Percentiles rank a stretch among this genome's conserved stretches.
Evolutionary conservation across 2,888 invertebrate species (phyloP).

Genomic region (Lordiphosa fenestrarum): DNA sequence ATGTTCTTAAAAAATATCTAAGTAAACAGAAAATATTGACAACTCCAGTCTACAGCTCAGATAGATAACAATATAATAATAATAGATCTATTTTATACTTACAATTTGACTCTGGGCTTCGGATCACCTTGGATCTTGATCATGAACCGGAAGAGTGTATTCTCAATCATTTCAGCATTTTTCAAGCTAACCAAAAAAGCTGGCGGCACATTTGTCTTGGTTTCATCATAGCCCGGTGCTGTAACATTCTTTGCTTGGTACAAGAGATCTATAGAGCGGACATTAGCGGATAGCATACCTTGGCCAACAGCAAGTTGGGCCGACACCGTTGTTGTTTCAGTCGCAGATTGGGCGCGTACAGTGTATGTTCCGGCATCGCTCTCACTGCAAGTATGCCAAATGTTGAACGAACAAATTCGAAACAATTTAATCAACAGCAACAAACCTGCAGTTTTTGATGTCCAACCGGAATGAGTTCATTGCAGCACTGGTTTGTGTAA

Average conservation of each 20-base stretch:
- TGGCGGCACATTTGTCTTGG: constrained; percentile 88
- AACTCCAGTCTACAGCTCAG: too few species aligned
- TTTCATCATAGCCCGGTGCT: constrained; percentile 84
- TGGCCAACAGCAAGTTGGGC: constrained; percentile 93
- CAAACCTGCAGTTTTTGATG: constrained; percentile 85
- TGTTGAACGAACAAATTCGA: too few species aligned
- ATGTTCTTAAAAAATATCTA: too few species aligned
- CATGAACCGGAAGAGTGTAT: constrained; percentile 93
- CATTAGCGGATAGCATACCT: constrained; percentile 81
- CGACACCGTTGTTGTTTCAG: constrained; percentile 91
- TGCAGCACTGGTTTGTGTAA: constrained; percentile 83
- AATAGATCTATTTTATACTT: constrained; percentile 80
- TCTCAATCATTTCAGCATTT: constrained; percentile 92
- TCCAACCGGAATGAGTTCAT: constrained; percentile 86
- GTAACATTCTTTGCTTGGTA: not conserved
- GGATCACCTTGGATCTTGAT: constrained; percentile 93
- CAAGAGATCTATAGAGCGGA: not conserved
- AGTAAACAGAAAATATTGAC: too few species aligned
- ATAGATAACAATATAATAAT: not conserved
- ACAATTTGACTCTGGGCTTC: constrained; percentile 95
- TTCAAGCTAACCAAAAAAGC: constrained; percentile 92
- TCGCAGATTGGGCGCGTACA: constrained; percentile 90
- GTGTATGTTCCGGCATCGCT: constrained; percentile 95
- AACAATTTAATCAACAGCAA: not conserved
- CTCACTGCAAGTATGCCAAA: constrained; percentile 78